phyloP scores from a whole-genome alignment of 2,888 invertebrate genomes.

The Psococerastis gibbosa region DNA sequence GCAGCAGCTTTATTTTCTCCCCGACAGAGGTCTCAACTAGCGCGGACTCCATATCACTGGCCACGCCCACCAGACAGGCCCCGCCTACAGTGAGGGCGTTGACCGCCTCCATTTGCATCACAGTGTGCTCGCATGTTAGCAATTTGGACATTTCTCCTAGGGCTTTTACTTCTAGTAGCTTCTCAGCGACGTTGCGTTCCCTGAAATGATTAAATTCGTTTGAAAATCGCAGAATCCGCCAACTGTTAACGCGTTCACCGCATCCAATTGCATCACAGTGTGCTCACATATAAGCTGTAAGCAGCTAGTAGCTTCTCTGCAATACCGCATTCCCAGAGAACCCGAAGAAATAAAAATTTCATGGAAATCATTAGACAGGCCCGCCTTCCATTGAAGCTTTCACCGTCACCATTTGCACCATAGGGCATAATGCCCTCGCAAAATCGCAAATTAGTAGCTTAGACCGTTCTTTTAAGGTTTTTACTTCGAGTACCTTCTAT shows the following conservation, averaged over 20 bases:
- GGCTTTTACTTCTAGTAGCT: not conserved
- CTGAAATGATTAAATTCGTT: slow-evolving; percentile 1
- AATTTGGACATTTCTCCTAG: not conserved
- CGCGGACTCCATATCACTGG: not conserved
- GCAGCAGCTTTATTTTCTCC: not conserved
- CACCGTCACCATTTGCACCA: no score
- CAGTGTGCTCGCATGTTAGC: not conserved
- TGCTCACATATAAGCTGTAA: not conserved
- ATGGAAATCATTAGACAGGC: no score
- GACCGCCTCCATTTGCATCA: slow-evolving; percentile 6
- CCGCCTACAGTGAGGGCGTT: not conserved
- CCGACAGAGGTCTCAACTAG: not conserved
- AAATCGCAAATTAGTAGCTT: no score
- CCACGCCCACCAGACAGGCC: not conserved
- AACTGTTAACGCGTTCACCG: slow-evolving; percentile 1
- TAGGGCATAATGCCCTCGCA: no score
- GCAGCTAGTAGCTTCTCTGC: no score
- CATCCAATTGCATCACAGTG: slow-evolving; percentile 3
- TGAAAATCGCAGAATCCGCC: not conserved
- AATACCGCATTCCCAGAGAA: no score
- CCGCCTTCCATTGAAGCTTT: no score
- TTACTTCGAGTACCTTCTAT: no score
- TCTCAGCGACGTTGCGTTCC: slow-evolving; percentile 1
- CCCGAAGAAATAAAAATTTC: no score
- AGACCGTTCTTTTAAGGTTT: no score